These are phyloP conservation scores for Andrena cerasifolii DNA, from an alignment of 1,140 invertebrate species.

Conservation along the genomic window DNA sequence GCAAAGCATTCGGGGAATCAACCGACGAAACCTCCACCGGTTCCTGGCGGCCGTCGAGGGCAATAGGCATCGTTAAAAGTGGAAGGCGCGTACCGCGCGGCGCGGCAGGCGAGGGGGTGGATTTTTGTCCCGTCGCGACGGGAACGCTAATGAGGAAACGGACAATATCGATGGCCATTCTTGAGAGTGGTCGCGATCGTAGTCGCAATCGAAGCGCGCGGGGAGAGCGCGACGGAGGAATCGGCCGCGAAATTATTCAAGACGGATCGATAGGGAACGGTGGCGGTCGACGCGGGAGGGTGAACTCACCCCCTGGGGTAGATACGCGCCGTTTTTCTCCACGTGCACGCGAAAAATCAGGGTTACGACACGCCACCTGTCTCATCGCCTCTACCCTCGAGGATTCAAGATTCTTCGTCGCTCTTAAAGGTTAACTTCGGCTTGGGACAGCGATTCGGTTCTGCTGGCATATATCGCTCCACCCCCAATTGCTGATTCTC, in stretches of 20 bases:
- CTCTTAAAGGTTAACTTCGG: not conserved
- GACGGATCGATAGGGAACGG: conserved; percentile 74
- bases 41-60: conserved; percentile 3
- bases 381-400: not conserved
- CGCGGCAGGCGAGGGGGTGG: not conserved
- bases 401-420: not conserved
- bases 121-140: conserved; percentile 7
- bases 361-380: conserved; percentile 9
- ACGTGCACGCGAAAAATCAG: conserved; percentile 59
- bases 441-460: not conserved
- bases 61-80: conserved; percentile 15
- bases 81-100: not conserved
- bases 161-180: conserved; percentile 30
- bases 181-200: conserved; percentile 12
- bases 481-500: too few relatives aligned
- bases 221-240: conserved; percentile 63
- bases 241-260: conserved; percentile 78
- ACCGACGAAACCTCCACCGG: not conserved
- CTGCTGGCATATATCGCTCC: too few relatives aligned
- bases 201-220: conserved; percentile 14
- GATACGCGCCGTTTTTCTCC: conserved; percentile 60
- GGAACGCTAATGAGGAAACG: conserved; percentile 25
- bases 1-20: not conserved
- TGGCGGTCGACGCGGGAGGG: conserved; percentile 71
- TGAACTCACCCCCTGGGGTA: conserved; percentile 51